Evolutionary conservation across 2,797 vertebrate genomes (phyloP), one percentile per base, ranked within the genome.

Genomic region (Dallia pectoralis): DNA sequence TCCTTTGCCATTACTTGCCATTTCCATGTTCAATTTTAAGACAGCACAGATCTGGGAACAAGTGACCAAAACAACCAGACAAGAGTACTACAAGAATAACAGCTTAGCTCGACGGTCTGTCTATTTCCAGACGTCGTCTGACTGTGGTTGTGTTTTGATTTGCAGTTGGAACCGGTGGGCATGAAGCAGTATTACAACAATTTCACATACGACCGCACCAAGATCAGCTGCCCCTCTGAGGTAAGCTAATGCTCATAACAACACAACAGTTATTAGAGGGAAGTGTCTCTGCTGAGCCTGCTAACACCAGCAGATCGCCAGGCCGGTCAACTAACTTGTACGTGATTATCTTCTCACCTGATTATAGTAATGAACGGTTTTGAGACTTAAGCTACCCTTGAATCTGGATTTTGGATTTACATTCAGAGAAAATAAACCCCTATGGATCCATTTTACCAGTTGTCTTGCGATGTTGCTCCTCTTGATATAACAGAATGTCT

Each of bases 141-240:
- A 8, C 7, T 22, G 30, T 19, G 40, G 4, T 79, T 27, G 56
- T 71, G 22, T 74, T 74, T 8, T 84, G 73, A 84, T 67, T 14
- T 63, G 77, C 88, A 98, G 97, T 44, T 97, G 89, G 95, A 98
- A 80, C 96, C 95, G 1, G 92, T 93, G 32, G 94, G 94, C 73
- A 83, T 72, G 51, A 98, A 98, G 85, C 94, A 93, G 48, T 86
- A 84, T 33, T 96, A 90, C 80, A 96, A 94, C 86, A 94, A 97
- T 87, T 97, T 97, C 82, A 95, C 94, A 5, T 67, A 93, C 56
- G 91, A 93, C 82, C 93, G 94, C 80, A 85, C 88, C 73, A 97
- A 95, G 87, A 91, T 97, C 74, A 94, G 79, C 72, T 98, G 97
- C 81, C 96, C 96, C 72, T 91, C 90, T 73, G 79, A 91, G 92